Base-by-base conservation (phyloP, 2,888 invertebrate species). In the Oscheius sp. region DNA sequence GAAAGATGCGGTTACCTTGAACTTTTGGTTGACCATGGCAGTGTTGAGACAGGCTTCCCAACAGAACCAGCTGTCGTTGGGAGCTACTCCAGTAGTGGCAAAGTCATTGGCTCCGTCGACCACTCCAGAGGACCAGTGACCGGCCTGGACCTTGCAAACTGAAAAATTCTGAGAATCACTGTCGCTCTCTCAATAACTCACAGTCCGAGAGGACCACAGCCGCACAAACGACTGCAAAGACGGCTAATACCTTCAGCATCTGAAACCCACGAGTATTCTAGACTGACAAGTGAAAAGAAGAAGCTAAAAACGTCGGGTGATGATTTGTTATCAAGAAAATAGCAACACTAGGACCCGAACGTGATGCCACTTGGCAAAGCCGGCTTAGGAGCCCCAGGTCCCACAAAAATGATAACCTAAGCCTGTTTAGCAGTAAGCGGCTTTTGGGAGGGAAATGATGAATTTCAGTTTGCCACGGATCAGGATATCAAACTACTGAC, bases 41-140 rank as follows among this genome's bases (percentile, higher is more conserved):
- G 79, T 81, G 55, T 79, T 76, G 59, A 81, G 68, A 32, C 81
- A 81, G 51, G 76, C 81, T 42, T 81, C 77, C 74, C 79, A 81
- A 59, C 81, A 81, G 65, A 76, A 79, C 68, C 73, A 79, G 32
- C 71, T 77, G 58, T 62, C 65, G 51, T 74, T 74, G 7, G 58
- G 68, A 29, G 68, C 48, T 13, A 68, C 60, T n/a, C 70, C 70
- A 7, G 42, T 29, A 47, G 70, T 53, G 42, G 50, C 55, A 50
- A 74, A 81, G 35, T 81, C 81, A 7, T 71, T 74, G 48, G 79
- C 77, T 48, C 81, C 81, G 37, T 77, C 79, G 29, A 76, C 77
- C 32, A 79, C 70, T n/a, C 77, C 73, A 37, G 58, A 42, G 13
- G 76, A 50, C 81, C 81, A 81, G 37, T 71, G 33, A 10, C 81